Percentiles rank a stretch among this genome's conserved stretches.
phyloP scores from a whole-genome alignment of 2,888 invertebrate genomes.

The Cephus nigrinus region DNA sequence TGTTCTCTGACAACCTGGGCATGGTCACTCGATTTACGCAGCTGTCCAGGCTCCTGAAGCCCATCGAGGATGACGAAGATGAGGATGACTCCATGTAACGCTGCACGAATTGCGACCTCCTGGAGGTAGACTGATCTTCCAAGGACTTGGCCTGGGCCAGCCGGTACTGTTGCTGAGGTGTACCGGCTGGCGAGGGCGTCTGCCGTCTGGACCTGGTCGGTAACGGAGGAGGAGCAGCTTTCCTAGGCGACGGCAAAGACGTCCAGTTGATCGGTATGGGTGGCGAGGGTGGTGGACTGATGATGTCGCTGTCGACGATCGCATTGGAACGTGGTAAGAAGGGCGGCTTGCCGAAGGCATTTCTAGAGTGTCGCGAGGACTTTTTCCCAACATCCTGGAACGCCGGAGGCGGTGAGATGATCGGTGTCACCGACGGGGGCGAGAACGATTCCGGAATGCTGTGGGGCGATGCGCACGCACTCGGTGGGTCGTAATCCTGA shows the following conservation, averaged over 20 bases:
- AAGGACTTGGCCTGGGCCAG: slow-evolving; percentile 70
- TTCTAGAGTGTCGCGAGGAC: slow-evolving; percentile 40
- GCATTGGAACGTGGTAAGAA: slow-evolving; percentile 70
- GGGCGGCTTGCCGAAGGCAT: slow-evolving; percentile 67
- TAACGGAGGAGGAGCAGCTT: slow-evolving; percentile 37
- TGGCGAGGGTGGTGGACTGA: slow-evolving; percentile 69
- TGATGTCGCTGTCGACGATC: slow-evolving; percentile 69
- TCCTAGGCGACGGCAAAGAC: slow-evolving; percentile 49
- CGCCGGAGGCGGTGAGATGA: slow-evolving; percentile 77
- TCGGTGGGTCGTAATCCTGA: slow-evolving; percentile 60
- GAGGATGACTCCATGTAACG: slow-evolving; percentile 69
- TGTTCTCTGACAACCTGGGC: slow-evolving; percentile 69
- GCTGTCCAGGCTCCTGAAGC: slow-evolving; percentile 75
- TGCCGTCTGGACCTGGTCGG: slow-evolving; percentile 39
- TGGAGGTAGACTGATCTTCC: slow-evolving; percentile 69
- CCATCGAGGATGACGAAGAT: slow-evolving; percentile 71
- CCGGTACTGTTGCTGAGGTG: slow-evolving; percentile 47
- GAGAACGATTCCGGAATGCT: slow-evolving; percentile 67
- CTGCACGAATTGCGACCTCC: slow-evolving; percentile 72
- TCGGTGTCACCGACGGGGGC: slow-evolving; percentile 76
- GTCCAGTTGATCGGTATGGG: slow-evolving; percentile 61
- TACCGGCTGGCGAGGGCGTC: slow-evolving; percentile 14
- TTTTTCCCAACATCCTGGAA: slow-evolving; percentile 71
- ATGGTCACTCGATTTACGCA: slow-evolving; percentile 67
- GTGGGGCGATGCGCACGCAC: slow-evolving; percentile 62